Evolutionary conservation across 2,113 vertebrate genomes (phyloP).

Genomic region (Opisthocomus hoazin): DNA sequence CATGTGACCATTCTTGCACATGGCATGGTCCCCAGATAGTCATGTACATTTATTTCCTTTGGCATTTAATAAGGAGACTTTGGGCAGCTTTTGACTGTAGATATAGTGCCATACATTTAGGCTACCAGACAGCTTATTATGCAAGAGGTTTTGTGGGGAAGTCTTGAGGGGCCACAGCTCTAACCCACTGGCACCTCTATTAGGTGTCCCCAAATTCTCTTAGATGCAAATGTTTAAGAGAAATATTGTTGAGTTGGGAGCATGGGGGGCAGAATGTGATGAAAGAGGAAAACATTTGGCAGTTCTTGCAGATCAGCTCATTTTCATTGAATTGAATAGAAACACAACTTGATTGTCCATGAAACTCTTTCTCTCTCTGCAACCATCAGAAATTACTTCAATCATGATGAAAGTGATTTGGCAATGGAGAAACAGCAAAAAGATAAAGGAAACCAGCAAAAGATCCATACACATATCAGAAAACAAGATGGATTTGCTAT

Average conservation of each 20-base stretch:
- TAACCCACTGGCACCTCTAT: neutral
- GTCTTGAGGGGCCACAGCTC: neutral
- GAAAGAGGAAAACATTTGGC: neutral
- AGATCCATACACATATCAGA: neutral
- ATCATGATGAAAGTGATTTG: neutral
- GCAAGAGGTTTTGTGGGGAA: neutral
- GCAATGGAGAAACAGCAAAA: neutral
- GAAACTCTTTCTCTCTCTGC: neutral
- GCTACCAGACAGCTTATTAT: neutral
- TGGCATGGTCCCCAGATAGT: neutral
- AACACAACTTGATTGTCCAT: neutral
- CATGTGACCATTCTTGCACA: neutral
- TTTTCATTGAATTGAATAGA: neutral
- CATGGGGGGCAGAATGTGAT: accelerated
- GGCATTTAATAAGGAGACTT: neutral
- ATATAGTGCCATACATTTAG: neutral
- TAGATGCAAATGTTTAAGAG: neutral
- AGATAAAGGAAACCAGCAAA: neutral
- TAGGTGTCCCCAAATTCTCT: neutral
- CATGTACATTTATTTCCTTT: neutral
- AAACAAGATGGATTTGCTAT: neutral
- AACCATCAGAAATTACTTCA: neutral
- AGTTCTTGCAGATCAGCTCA: neutral
- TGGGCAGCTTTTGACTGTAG: neutral
- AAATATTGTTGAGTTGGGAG: neutral